These are phyloP conservation scores for Meandrusa payeni DNA, from an alignment of 2,888 invertebrate species.

Conservation along the genomic window DNA sequence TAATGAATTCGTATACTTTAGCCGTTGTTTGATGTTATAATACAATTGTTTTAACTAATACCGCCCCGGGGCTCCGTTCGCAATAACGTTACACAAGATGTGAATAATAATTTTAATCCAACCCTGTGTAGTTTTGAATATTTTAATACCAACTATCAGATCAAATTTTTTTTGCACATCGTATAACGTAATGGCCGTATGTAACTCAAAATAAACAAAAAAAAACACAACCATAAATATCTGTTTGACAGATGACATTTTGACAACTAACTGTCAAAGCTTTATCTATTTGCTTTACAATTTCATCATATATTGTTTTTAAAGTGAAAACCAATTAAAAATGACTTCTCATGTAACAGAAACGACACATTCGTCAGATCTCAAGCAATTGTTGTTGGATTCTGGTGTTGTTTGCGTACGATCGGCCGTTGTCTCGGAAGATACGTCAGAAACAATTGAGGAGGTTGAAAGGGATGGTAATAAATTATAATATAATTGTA, in stretches of 20 bases:
- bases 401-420: conserved; percentile 54
- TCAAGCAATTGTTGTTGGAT: conserved; percentile 45
- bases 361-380: conserved; percentile 40
- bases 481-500: too few species aligned
- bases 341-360: conserved; percentile 57
- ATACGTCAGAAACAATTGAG: conserved; percentile 31
- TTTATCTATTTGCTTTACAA: too few species aligned
- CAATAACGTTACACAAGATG: neutral
- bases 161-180: too few species aligned
- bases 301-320: too few species aligned
- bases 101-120: conserved; percentile 10
- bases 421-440: conserved; percentile 29
- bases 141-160: too few species aligned
- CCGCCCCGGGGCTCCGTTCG: conserved; percentile 5
- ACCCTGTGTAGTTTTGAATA: conserved; percentile 5
- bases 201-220: too few species aligned
- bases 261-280: too few species aligned
- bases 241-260: too few species aligned
- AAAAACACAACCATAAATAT: too few species aligned
- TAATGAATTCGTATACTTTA: conserved; percentile 46
- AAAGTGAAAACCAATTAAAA: conserved; percentile 1
- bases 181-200: too few species aligned
- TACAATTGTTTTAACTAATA: conserved; percentile 20
- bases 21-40: conserved; percentile 41
- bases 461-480: conserved; percentile 43